Evolutionary conservation across 2,888 invertebrate genomes (phyloP), one percentile per base, ranked within the genome.

Genomic region (Apamea sordens): DNA sequence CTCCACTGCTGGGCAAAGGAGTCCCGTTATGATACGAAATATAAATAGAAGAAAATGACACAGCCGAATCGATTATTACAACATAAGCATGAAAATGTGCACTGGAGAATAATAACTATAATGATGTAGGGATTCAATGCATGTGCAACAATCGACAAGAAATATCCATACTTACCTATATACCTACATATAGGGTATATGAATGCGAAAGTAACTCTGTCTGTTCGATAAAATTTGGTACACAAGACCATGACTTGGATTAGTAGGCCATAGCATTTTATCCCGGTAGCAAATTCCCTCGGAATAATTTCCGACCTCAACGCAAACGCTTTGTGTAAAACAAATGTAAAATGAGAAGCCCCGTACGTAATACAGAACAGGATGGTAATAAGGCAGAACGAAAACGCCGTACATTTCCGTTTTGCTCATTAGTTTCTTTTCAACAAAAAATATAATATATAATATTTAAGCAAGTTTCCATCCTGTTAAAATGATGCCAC

Each of bases 361-460:
- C 18, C 28, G 28, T 56, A 32, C 32, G 15, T 32, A 32, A 32
- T 36, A 36, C 32, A 73, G 53, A 72, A 68, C 28, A 32, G 50
- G 50, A 47, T 72, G 67, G n/a, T 82, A 84, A 84, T 84, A 65
- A 78, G 50, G 61, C 47, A 67, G 53, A 32, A 71, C 59, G 71
- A 67, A 79, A 82, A 61, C 47, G 61, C n/a, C 53, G 24, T 10
- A 67, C 71, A 53, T 67, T 84, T 82, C 81, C 65, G 77, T 71
- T 83, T 50, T 10, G 53, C 67, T 81, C 81, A 61, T 81, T 84
- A 79, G 53, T 13, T 65, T 56, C 84, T 79, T 56, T 82, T 84
- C 84, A 79, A 53, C 53, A n/a, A n/a, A n/a, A n/a, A n/a, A n/a
- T n/a, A n/a, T n/a, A n/a, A n/a, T n/a, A n/a, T n/a, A n/a, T n/a